Evolutionary conservation across 2,797 vertebrate genomes (phyloP), one percentile per base, ranked within the genome.

Genomic region (Pseudomugil tenellus): DNA sequence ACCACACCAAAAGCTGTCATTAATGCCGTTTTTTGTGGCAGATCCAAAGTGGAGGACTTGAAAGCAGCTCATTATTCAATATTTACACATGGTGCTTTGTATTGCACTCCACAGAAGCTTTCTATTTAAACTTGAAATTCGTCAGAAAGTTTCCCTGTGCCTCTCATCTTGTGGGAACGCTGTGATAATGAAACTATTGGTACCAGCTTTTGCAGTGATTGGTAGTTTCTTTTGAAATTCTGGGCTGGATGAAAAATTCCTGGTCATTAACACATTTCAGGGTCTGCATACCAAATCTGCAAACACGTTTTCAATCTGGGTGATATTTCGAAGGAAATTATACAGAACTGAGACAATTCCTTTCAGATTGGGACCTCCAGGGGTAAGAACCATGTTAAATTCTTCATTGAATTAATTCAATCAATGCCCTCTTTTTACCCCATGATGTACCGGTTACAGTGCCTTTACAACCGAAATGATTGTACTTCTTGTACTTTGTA

Each of bases 1-100:
- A 92, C 92, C 92, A 92, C 92, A 93, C 86, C 92, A 93, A 93
- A 93, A 83, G 90, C 79, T 74, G 86, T 80, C 91, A 90, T 91
- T 91, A 90, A 84, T 85, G 89, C 59, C 35, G 25, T 8, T 72
- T 86, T 70, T 63, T 69, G 37, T 74, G 75, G 80, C 82, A 85
- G 77, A 91, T 86, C 89, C 82, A 91, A 84, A 90, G 88, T 63
- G 67, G 74, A 67, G 68, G 66, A 92, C 91, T 88, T 93, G 84
- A 93, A 93, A 93, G 92, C 58, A 13, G 54, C 87, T 88, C 91
- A 89, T 92, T 92, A 92, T 91, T 92, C 82, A 89, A 88, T 89
- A 91, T 92, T 92, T 91, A 87, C 91, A 91, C 88, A 84, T 87
- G 85, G 77, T n/a, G 73, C 91, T 92, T 93, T 93, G 91, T 92